Percentiles rank a stretch among this genome's conserved stretches.
Evolutionary conservation across 2,797 vertebrate genomes (phyloP).

Genomic region (Valencia hispanica): DNA sequence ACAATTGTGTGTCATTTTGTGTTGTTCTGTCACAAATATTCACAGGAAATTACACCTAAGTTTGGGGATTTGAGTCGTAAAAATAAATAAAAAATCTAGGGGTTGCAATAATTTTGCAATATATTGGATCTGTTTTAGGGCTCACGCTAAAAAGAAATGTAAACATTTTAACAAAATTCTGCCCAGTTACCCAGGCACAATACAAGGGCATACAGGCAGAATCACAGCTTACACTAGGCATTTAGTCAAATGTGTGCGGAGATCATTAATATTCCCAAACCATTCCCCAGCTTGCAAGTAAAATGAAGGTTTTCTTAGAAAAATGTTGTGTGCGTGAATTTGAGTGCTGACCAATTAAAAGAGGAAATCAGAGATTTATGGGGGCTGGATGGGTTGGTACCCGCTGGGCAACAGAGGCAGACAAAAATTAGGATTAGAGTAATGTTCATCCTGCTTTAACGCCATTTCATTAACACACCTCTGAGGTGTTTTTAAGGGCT

Average conservation of each 20-base stretch:
- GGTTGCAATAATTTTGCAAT: neutral
- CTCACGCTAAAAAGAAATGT: slow-evolving; percentile 24
- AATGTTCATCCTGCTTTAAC: slow-evolving; percentile 63
- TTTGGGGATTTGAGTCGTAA: neutral
- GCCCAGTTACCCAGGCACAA: slow-evolving; percentile 32
- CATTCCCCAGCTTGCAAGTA: slow-evolving; percentile 1
- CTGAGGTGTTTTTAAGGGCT: slow-evolving; percentile 73
- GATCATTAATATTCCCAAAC: slow-evolving; percentile 34
- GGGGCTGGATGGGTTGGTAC: neutral
- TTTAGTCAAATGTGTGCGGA: slow-evolving; percentile 40
- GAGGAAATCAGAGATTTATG: slow-evolving; percentile 23
- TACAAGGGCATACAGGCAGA: slow-evolving; percentile 30
- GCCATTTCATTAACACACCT: slow-evolving; percentile 69
- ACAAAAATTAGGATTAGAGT: slow-evolving; percentile 73
- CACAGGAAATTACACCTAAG: neutral
- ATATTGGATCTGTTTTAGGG: slow-evolving; percentile 6
- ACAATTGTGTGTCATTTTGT: neutral
- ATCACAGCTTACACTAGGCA: slow-evolving; percentile 33
- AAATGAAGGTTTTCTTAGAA: slow-evolving; percentile 23
- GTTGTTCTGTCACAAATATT: neutral
- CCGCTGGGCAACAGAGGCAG: slow-evolving; percentile 35
- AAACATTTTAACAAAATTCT: slow-evolving; percentile 43
- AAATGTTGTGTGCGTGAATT: slow-evolving; percentile 23
- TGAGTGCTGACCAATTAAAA: slow-evolving; percentile 32
- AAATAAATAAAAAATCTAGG: neutral